A percentile compares a stretch with the other conserved stretches of the same genome.
Evolutionary conservation across 2,888 invertebrate species (phyloP).

Genomic region (Molorchus minor): DNA sequence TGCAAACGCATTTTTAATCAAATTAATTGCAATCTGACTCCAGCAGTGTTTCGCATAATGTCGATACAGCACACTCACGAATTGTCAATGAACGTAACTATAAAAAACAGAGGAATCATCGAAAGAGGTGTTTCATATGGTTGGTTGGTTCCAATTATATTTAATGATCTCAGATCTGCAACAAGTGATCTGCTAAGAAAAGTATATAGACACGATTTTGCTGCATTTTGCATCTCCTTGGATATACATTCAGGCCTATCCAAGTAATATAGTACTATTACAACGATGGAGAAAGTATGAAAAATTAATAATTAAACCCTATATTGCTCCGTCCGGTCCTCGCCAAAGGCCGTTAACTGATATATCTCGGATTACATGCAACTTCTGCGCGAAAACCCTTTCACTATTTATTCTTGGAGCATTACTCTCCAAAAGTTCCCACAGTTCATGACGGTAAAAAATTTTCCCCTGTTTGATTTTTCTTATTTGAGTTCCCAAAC

Average conservation of each 20-base stretch:
- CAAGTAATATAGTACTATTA: too few species aligned
- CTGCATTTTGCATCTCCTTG: too few species aligned
- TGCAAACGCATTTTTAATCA: not conserved
- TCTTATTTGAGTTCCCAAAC: constrained; percentile 43
- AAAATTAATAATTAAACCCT: too few species aligned
- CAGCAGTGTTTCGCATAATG: not conserved
- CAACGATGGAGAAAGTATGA: too few species aligned
- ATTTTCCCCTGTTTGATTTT: constrained; percentile 43
- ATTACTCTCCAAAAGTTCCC: constrained; percentile 46
- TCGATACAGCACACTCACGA: not conserved
- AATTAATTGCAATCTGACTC: not conserved
- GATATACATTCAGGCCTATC: too few species aligned
- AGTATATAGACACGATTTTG: too few species aligned
- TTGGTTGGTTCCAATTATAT: not conserved
- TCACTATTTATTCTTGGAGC: constrained; percentile 35
- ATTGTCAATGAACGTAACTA: not conserved
- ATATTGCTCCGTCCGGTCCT: too few species aligned
- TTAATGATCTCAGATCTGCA: not conserved
- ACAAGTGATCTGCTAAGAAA: not conserved
- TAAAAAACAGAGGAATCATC: not conserved
- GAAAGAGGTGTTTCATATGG: not conserved
- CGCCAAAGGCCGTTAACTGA: too few species aligned
- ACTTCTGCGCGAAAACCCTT: constrained; percentile 11
- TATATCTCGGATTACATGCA: constrained; percentile 11
- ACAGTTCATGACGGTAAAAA: constrained; percentile 43